Percentiles rank a stretch among this genome's conserved stretches.
Evolutionary conservation across 2,797 vertebrate species (phyloP).

Genomic region (Phylloscopus collybita): DNA sequence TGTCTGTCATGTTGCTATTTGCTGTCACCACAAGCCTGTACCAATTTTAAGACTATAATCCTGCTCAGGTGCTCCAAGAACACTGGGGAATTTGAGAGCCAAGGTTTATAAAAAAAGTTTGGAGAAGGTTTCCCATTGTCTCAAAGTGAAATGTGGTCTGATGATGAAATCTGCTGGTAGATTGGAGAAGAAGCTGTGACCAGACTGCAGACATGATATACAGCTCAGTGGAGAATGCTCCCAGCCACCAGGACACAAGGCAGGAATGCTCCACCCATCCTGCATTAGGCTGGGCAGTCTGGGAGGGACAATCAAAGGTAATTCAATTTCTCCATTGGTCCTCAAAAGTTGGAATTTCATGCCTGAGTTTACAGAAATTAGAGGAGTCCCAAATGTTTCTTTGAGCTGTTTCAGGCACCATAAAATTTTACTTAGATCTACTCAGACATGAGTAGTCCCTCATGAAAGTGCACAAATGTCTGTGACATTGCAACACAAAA

Average conservation of each 20-base stretch:
- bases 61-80: neutral
- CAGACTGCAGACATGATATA: neutral
- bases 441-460: neutral
- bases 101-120: neutral
- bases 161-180: neutral
- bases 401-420: neutral
- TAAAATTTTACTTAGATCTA: neutral
- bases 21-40: neutral
- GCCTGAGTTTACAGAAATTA: neutral
- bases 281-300: neutral
- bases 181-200: neutral
- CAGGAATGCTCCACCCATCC: neutral
- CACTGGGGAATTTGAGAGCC: neutral
- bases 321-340: neutral
- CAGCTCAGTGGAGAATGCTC: neutral
- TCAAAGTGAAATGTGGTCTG: neutral
- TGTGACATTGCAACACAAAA: neutral
- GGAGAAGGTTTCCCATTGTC: neutral
- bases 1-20: neutral
- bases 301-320: neutral
- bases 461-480: neutral
- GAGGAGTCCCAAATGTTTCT: neutral
- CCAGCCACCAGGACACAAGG: fast-evolving
- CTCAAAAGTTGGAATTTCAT: neutral
- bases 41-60: neutral